These are phyloP conservation scores for Leptodirus hochenwartii DNA, from an alignment of 2,888 invertebrate genomes.

Conservation along the genomic window DNA sequence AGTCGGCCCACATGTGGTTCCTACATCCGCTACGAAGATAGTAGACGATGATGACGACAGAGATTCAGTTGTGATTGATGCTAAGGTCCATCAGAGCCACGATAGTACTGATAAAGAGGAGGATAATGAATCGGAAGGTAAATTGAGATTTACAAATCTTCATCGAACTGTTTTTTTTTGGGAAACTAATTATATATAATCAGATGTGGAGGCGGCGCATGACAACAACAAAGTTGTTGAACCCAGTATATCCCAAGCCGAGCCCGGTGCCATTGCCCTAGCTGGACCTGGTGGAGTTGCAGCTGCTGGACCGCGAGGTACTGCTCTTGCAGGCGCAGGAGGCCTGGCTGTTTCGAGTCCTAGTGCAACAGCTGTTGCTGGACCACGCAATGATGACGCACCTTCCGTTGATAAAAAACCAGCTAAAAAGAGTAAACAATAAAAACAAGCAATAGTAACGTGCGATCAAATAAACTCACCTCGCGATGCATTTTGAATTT, in stretches of 20 bases:
- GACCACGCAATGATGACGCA: slow-evolving; percentile 17
- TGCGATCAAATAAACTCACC: too few species aligned
- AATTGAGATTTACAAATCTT: slow-evolving; percentile 6
- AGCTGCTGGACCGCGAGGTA: slow-evolving; percentile 28
- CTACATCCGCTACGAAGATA: too few species aligned
- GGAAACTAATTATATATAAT: neutral
- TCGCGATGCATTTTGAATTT: too few species aligned
- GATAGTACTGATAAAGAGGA: slow-evolving; percentile 24
- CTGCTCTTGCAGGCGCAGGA: slow-evolving; percentile 30
- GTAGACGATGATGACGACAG: slow-evolving; percentile 31
- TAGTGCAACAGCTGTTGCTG: slow-evolving; percentile 32
- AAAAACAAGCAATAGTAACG: slow-evolving; percentile 3
- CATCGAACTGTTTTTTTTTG: neutral
- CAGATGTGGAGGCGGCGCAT: slow-evolving; percentile 8
- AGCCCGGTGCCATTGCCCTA: slow-evolving; percentile 30
- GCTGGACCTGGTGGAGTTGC: slow-evolving; percentile 32
- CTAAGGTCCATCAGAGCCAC: slow-evolving; percentile 26
- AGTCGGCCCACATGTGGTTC: too few species aligned
- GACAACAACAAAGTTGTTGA: slow-evolving; percentile 15
- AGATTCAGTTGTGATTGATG: slow-evolving; percentile 30
- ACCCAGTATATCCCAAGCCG: slow-evolving; percentile 29
- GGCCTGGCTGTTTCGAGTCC: slow-evolving; percentile 32
- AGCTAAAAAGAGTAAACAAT: slow-evolving; percentile 7
- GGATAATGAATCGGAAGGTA: slow-evolving; percentile 15
- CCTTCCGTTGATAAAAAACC: too few species aligned